phyloP scores from a whole-genome alignment of 2,797 vertebrate species.

The Limosa lapponica region DNA sequence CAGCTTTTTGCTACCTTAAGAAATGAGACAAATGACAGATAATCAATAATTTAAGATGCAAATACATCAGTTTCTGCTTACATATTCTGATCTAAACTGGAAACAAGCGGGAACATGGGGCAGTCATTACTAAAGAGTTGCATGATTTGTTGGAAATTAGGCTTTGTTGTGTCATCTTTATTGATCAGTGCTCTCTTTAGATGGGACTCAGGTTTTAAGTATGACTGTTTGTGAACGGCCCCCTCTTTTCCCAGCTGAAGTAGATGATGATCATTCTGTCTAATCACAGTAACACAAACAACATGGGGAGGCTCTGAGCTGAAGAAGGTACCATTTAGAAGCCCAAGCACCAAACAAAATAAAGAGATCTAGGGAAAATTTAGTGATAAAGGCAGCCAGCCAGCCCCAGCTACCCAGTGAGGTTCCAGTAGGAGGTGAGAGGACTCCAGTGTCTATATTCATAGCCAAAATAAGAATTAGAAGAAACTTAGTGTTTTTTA shows the following conservation, averaged over 20 bases:
- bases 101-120: background rate
- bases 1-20: background rate
- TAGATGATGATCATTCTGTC: background rate
- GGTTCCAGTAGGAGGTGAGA: background rate
- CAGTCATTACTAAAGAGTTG: background rate
- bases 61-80: background rate
- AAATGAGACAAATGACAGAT: background rate
- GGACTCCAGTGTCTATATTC: background rate
- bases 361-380: background rate
- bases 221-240: background rate
- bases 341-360: background rate
- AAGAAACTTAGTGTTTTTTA: background rate
- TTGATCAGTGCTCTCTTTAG: background rate
- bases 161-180: background rate
- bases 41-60: background rate
- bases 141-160: background rate
- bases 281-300: background rate
- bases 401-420: background rate
- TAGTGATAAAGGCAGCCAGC: background rate
- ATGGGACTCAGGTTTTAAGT: background rate
- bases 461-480: background rate
- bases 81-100: background rate
- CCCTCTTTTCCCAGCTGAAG: background rate
- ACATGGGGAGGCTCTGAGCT: background rate
- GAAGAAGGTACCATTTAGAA: background rate